These are phyloP conservation scores for Antrozous pallidus DNA, from an alignment of 2,797 vertebrate species.

Conservation along the genomic window DNA sequence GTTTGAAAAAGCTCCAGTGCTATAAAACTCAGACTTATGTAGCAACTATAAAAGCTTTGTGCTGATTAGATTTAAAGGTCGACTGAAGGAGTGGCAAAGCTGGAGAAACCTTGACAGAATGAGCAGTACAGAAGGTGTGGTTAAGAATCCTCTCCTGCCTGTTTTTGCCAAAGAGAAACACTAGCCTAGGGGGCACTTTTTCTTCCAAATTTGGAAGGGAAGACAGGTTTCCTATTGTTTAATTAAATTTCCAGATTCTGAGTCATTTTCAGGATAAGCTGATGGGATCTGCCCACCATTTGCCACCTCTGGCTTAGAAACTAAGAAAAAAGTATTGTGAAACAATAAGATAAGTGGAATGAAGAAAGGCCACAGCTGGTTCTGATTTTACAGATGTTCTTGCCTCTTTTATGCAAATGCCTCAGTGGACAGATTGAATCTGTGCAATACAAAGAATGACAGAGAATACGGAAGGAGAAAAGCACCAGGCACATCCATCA, in stretches of 20 bases:
- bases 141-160: not conserved
- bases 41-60: not conserved
- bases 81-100: not conserved
- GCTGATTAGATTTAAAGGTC: not conserved
- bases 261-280: slow-evolving; percentile 10
- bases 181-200: not conserved
- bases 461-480: not conserved
- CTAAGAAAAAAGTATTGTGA: not conserved
- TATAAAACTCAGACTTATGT: not conserved
- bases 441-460: not conserved
- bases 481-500: slow-evolving; percentile 52
- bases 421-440: slow-evolving; percentile 21
- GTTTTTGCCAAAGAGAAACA: not conserved
- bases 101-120: not conserved
- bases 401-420: not conserved
- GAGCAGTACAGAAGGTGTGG: not conserved
- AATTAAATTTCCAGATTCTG: not conserved
- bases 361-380: not conserved
- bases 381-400: not conserved
- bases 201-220: slow-evolving; percentile 25
- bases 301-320: not conserved
- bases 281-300: not conserved
- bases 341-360: not conserved
- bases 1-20: not conserved
- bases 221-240: not conserved